Evolutionary conservation across 2,797 vertebrate genomes (phyloP), one percentile per base, ranked within the genome.

Genomic region (Pachyuromys duprasi): DNA sequence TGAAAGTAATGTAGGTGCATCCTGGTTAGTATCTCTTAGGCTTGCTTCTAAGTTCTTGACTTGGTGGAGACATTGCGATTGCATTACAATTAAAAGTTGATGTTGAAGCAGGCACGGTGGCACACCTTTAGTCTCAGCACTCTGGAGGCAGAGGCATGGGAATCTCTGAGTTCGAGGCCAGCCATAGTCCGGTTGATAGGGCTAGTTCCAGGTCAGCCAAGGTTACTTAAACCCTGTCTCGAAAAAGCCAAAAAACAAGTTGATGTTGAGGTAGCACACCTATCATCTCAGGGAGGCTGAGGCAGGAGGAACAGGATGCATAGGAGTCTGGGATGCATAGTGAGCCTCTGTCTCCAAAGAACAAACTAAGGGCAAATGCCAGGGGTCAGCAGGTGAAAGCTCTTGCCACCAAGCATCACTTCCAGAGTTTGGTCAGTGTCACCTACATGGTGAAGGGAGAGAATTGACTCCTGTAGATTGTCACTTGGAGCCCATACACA

Each of bases 81-180:
- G 0, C 74, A 22, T 91, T 87, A 87, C n/a, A 39, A 18, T 63
- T 88, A 28, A 69, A 95, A 81, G 86, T 88, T 95, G 31, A 26
- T 81, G 53, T 79, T 36, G 42, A 63, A 63, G 62, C 42, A 14
- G 13, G 42, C 39, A 5, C 13, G 4, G 28, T 45, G 39, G 60
- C 63, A 45, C 62, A 57, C 55, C 55, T 17, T 57, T 57, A 57
- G 17, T 57, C 55, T 18, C 14, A 69, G 60, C 26, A 42, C 62
- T 83, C 28, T 17, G 24, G 60, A 63, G 60, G 60, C 80, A 11
- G 20, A 60, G 79, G 49, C 49, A 49, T 49, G 49, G 49, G 49
- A 49, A 49, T 49, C 26, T 42, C 5, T 45, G 39, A 75, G 72
- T 75, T 82, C 3, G 14, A 63, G 80, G 80, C 39, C 24, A 82